A percentile compares a stretch with the other conserved stretches of the same genome.
Evolutionary conservation across 2,797 vertebrate genomes (phyloP).

Genomic region (Gymnothorax javanicus): DNA sequence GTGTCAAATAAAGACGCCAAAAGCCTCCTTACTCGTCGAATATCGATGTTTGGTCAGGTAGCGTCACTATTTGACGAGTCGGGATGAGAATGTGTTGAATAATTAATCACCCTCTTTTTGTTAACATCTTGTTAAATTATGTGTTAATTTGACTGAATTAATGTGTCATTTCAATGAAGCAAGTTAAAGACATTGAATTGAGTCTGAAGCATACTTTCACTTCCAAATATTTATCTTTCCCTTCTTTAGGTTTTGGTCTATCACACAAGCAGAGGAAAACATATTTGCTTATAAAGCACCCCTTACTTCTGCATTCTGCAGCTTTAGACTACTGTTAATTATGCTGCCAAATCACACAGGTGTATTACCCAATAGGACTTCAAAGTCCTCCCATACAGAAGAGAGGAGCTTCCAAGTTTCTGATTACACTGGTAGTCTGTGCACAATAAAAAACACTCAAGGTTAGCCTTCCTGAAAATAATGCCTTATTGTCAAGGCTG

Average conservation of each 20-base stretch:
- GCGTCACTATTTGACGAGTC: too few species aligned
- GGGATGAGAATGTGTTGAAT: too few species aligned
- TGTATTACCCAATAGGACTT: background rate
- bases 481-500: constrained; percentile 1
- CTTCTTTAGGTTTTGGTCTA: background rate
- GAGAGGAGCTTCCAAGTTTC: background rate
- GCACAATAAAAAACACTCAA: background rate
- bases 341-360: background rate
- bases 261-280: background rate
- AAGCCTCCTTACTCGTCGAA: too few species aligned
- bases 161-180: background rate
- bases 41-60: too few species aligned
- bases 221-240: background rate
- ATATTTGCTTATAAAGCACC: background rate
- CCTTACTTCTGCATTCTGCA: background rate
- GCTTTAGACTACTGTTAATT: background rate
- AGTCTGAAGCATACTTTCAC: background rate
- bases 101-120: background rate
- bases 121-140: background rate
- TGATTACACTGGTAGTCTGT: background rate
- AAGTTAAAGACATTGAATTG: background rate
- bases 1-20: too few species aligned
- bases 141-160: background rate
- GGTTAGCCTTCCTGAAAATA: background rate
- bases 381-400: background rate